Conservation (phyloP, 2,888 invertebrate species). For the Petrophora chlorosata region DNA sequence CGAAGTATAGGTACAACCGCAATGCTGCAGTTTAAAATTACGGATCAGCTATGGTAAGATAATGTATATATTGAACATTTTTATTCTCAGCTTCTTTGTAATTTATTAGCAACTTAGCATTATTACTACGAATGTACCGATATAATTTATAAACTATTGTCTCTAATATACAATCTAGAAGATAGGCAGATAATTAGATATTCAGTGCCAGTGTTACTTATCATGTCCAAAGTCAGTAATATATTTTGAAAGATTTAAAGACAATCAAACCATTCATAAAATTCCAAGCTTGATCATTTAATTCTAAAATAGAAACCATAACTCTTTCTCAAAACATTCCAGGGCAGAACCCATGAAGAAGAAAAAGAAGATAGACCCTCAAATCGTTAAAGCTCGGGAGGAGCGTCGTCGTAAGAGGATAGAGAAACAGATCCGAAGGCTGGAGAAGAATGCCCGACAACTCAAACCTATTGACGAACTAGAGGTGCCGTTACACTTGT, state of each 20-base stretch:
- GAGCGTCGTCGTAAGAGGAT: slow-evolving; percentile 91
- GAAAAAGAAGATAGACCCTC: slow-evolving; percentile 93
- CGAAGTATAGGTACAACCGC: slow-evolving; percentile 58
- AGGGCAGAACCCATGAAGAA: slow-evolving; percentile 96
- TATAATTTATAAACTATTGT: too few relatives aligned
- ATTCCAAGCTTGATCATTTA: not conserved
- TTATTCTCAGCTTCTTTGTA: too few relatives aligned
- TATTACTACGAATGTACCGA: too few relatives aligned
- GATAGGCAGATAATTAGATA: too few relatives aligned
- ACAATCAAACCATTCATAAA: too few relatives aligned
- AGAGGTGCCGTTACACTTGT: slow-evolving; percentile 87
- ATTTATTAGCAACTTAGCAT: too few relatives aligned
- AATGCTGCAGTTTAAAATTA: slow-evolving; percentile 65
- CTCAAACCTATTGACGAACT: slow-evolving; percentile 96
- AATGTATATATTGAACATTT: too few relatives aligned
- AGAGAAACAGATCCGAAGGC: slow-evolving; percentile 92
- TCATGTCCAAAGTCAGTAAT: too few relatives aligned
- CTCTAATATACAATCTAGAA: too few relatives aligned
- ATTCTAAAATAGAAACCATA: slow-evolving; percentile 2
- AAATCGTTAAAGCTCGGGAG: slow-evolving; percentile 90
- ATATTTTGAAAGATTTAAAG: too few relatives aligned
- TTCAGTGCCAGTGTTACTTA: too few relatives aligned
- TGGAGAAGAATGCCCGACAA: slow-evolving; percentile 92
- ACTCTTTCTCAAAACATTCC: too few relatives aligned
- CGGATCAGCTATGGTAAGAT: slow-evolving; percentile 75